These are phyloP conservation scores for Tethea ocularis DNA, from an alignment of 2,888 invertebrate species.

Conservation along the genomic window DNA sequence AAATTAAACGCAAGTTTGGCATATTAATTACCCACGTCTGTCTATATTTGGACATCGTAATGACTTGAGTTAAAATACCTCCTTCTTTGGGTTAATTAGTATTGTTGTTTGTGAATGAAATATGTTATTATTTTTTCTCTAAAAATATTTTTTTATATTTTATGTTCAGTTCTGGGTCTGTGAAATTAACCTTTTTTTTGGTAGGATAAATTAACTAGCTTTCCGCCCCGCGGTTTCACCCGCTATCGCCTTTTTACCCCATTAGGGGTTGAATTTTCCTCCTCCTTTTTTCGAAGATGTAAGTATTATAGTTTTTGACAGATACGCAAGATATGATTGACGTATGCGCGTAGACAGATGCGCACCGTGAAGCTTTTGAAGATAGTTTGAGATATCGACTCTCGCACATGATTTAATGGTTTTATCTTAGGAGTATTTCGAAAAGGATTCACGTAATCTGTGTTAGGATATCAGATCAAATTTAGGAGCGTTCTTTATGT, in stretches of 20 bases:
- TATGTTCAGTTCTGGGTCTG: background rate
- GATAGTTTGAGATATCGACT: conserved; percentile 9
- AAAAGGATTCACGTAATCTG: background rate
- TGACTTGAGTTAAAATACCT: background rate
- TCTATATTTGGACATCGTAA: conserved; percentile 3
- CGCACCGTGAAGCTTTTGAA: background rate
- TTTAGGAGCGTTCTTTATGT: no score
- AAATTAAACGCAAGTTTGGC: conserved; percentile 5
- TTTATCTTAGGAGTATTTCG: no score
- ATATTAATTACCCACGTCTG: conserved; percentile 1
- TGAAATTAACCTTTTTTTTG: no score
- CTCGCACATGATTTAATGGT: no score
- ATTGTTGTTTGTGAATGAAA: background rate
- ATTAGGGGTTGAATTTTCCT: no score
- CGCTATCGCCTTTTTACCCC: no score
- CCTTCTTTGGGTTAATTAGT: background rate
- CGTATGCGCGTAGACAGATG: conserved; percentile 11
- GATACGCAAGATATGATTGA: conserved; percentile 18
- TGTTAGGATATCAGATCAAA: background rate
- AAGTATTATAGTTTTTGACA: conserved; percentile 16
- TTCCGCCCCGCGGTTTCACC: no score
- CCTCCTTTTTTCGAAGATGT: no score
- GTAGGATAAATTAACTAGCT: no score
- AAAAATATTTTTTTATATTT: background rate
- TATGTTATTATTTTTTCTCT: background rate